Percentiles rank a stretch among this genome's conserved stretches.
Evolutionary conservation across 2,113 vertebrate species (phyloP).

Genomic region (Etia nguti): DNA sequence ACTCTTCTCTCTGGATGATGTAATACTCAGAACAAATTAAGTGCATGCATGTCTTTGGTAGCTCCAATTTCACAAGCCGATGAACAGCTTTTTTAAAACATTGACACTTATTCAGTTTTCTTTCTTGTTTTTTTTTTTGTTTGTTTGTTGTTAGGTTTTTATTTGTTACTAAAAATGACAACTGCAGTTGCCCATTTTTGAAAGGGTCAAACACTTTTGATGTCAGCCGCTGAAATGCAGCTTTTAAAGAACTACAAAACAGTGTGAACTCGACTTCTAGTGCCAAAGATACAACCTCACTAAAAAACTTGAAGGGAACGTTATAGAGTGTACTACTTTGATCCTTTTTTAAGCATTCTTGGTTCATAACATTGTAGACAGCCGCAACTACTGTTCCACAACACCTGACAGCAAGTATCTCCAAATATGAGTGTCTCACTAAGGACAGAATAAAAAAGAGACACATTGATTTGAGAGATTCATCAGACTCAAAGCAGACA

Average conservation of each 20-base stretch:
- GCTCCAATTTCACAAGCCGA: background rate
- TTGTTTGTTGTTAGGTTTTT: background rate
- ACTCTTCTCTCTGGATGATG: background rate
- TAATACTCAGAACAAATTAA: background rate
- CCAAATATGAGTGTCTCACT: background rate
- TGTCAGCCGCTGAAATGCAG: background rate
- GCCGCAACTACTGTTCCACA: background rate
- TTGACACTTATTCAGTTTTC: fast-evolving
- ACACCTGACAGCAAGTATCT: background rate
- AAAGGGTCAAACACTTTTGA: background rate
- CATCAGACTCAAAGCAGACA: background rate
- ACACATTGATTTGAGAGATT: background rate
- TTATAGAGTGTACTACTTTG: background rate
- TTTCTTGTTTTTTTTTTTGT: background rate
- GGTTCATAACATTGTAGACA: background rate
- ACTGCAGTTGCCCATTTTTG: background rate
- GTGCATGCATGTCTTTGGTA: background rate
- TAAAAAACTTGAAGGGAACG: background rate
- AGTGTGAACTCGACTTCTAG: background rate
- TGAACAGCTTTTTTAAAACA: background rate
- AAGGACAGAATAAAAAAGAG: background rate
- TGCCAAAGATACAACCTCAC: background rate
- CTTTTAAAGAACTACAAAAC: background rate
- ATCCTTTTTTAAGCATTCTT: background rate
- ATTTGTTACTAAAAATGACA: background rate